A percentile compares a stretch with the other conserved stretches of the same genome.
These are phyloP conservation scores for Oopsacas minuta DNA, from an alignment of 37 sponge, comb jelly and placozoan genomes.

Conservation along the genomic window DNA sequence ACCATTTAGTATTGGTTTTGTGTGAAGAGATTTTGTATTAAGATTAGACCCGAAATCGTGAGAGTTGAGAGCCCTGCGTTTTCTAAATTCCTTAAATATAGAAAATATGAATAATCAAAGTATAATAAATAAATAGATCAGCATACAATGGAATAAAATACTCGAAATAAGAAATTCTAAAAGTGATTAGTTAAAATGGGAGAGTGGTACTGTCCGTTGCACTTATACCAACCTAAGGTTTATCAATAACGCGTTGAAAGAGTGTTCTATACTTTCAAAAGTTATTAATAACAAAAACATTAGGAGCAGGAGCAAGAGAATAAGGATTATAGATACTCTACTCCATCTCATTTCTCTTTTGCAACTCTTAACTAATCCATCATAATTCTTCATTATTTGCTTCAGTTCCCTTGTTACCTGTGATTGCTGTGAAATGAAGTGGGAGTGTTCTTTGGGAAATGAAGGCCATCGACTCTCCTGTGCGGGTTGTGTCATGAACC, in stretches of 20 bases:
- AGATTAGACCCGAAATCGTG: no score
- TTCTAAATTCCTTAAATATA: no score
- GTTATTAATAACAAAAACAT: background rate
- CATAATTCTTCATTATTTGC: background rate
- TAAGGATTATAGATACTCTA: background rate
- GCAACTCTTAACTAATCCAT: conserved; percentile 26
- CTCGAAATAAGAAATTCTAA: no score
- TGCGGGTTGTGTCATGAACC: background rate
- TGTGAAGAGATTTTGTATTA: no score
- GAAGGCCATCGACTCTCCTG: background rate
- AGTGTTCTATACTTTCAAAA: background rate
- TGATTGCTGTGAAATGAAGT: background rate
- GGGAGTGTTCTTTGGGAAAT: background rate
- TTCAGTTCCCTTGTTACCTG: background rate
- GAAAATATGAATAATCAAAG: no score
- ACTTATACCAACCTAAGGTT: background rate
- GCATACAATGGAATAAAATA: no score
- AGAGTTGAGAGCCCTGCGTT: no score
- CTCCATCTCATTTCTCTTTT: conserved; percentile 38
- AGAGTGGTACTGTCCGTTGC: no score
- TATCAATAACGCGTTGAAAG: background rate
- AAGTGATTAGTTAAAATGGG: no score
- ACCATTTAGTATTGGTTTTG: no score
- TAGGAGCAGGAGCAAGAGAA: background rate
- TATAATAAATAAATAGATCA: no score